A percentile compares a stretch with the other conserved stretches of the same genome.
phyloP scores from a whole-genome alignment of 2,113 vertebrate genomes.

The Tragelaphus buxtoni region DNA sequence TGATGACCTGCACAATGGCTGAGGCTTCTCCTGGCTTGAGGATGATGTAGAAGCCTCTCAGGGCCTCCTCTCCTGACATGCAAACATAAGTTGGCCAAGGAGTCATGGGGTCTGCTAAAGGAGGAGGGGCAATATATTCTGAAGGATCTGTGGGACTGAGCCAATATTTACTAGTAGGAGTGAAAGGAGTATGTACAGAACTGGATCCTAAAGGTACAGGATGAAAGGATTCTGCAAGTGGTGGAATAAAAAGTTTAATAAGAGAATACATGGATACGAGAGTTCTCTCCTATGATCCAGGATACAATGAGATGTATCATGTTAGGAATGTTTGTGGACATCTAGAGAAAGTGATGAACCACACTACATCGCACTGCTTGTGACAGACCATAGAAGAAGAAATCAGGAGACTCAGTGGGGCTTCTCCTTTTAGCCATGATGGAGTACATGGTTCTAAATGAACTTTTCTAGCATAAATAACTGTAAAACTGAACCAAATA shows the following conservation, averaged over 20 bases:
- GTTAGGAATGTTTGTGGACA: not conserved
- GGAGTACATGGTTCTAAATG: not conserved
- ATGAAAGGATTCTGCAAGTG: not conserved
- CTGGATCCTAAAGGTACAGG: not conserved
- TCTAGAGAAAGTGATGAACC: not conserved
- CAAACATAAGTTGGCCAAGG: not conserved
- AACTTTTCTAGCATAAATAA: not conserved
- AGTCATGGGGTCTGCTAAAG: not conserved
- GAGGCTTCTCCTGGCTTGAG: not conserved
- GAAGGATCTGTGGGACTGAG: not conserved
- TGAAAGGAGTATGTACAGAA: not conserved
- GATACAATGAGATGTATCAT: not conserved
- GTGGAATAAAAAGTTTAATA: not conserved
- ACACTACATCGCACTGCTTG: not conserved
- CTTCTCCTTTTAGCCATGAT: not conserved
- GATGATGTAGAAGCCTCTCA: not conserved
- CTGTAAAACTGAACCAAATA: not conserved
- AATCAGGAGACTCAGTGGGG: not conserved
- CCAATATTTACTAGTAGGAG: not conserved
- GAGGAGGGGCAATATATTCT: not conserved
- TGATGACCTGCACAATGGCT: not conserved
- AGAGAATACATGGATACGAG: too few relatives aligned
- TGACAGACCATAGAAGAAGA: not conserved
- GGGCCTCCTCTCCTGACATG: not conserved
- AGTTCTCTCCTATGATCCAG: not conserved